Percentiles rank a stretch among this genome's conserved stretches.
Evolutionary conservation across 2,888 invertebrate species (phyloP).

Genomic region (Torymus aiolomorphi): DNA sequence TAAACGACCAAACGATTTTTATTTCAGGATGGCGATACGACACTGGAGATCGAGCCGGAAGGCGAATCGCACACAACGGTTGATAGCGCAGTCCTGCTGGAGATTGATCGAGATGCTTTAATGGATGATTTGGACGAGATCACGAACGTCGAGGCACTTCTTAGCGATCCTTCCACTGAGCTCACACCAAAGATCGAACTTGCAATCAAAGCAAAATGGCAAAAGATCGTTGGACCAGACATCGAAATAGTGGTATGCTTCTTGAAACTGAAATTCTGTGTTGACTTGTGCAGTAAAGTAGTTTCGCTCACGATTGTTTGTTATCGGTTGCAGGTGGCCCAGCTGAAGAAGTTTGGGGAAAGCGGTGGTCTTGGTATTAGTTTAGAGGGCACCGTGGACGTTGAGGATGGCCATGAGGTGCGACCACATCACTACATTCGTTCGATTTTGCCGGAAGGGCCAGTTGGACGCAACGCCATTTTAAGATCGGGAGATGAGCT

Average conservation of each 20-base stretch:
- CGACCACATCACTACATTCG: constrained; percentile 99
- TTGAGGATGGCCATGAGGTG: constrained; percentile 97
- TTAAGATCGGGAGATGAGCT: constrained; percentile 97
- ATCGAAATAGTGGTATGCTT: constrained; percentile 88
- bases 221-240: constrained; percentile 86
- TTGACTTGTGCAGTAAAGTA: background rate
- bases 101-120: constrained; percentile 79
- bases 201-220: constrained; percentile 88
- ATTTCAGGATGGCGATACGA: constrained; percentile 81
- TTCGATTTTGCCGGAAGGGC: constrained; percentile 97
- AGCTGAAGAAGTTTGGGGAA: constrained; percentile 92
- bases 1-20: constrained; percentile 29
- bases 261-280: background rate
- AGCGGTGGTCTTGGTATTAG: constrained; percentile 97
- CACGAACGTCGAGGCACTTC: constrained; percentile 71
- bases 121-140: constrained; percentile 82
- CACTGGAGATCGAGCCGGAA: constrained; percentile 85
- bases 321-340: constrained; percentile 83
- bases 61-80: constrained; percentile 88
- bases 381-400: constrained; percentile 98
- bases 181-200: constrained; percentile 83
- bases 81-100: constrained; percentile 78
- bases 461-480: constrained; percentile 93
- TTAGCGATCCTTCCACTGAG: constrained; percentile 75
- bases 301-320: no score